Evolutionary conservation across 2,113 vertebrate species (phyloP), one percentile per base, ranked within the genome.

Genomic region (Prionailurus bengalensis): DNA sequence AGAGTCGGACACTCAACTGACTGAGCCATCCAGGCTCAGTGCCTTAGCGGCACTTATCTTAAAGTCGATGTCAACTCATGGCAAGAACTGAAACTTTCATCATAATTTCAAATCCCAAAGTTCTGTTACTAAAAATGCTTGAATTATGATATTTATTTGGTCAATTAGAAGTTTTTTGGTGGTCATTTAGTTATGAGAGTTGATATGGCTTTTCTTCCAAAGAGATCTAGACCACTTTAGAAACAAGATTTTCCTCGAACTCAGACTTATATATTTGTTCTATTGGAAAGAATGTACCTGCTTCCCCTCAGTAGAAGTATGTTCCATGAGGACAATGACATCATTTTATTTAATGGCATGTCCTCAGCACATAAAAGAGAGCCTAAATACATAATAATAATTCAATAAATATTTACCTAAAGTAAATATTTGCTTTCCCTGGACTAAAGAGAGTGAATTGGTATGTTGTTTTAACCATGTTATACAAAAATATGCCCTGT

Each of bases 81-180:
- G 66, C 33, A 80, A 95, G 78, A 97, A 97, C 76, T 27, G 53
- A 94, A 95, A 92, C 3, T 95, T 98, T 95, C 68, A 4, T 3
- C 65, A 97, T 84, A 93, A 92, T 83, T 94, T 97, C 4, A 74
- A 91, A 95, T 81, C 7, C 81, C 86, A 51, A 82, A 94, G 15
- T 65, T 86, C 68, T 97, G 2, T 94, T 70, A n/a, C 93, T 98
- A 51, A 73, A 65, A 90, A 93, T 66, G 33, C 42, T 88, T 66
- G 12, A 97, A 53, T 95, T 94, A 63, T 4, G 4, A 36, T 9
- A 2, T 33, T 94, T 97, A 94, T 93, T 25, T 82, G 58, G 29
- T 73, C 96, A 96, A 81, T 94, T n/a, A 97, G 96, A 96, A 97
- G 89, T 0, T 95, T 65, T 78, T 61, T 85, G 66, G 96, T 97